These are phyloP conservation scores for Hyaena hyaena DNA, from an alignment of 2,113 vertebrate genomes.

Conservation along the genomic window DNA sequence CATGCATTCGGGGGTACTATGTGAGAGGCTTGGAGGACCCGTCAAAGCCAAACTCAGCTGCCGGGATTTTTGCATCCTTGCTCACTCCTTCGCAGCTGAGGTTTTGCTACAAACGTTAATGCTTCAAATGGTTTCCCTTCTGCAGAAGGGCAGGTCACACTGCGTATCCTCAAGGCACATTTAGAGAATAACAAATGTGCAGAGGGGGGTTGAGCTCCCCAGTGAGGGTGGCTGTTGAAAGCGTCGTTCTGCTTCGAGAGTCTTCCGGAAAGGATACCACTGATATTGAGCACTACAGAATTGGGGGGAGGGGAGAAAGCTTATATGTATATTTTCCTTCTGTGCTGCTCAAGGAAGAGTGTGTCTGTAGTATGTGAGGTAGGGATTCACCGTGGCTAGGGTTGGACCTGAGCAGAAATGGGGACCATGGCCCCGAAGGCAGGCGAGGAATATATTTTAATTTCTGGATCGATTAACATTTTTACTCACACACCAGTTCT, in stretches of 20 bases:
- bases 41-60: neutral
- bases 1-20: rapidly evolving
- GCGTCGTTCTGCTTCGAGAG: neutral
- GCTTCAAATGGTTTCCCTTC: too few relatives aligned
- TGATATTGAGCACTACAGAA: neutral
- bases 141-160: neutral
- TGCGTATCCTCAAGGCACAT: neutral
- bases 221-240: neutral
- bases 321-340: neutral
- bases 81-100: neutral
- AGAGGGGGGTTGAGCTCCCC: neutral
- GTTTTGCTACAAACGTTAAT: neutral
- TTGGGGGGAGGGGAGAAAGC: neutral
- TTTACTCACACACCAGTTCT: neutral
- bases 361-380: neutral
- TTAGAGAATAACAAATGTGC: neutral
- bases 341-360: neutral
- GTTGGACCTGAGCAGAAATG: rapidly evolving
- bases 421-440: neutral
- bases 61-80: neutral
- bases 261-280: too few relatives aligned
- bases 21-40: neutral
- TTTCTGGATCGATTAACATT: neutral
- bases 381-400: rapidly evolving
- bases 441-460: neutral